phyloP scores from a whole-genome alignment of 2,113 vertebrate species.

The Oxyura jamaicensis region DNA sequence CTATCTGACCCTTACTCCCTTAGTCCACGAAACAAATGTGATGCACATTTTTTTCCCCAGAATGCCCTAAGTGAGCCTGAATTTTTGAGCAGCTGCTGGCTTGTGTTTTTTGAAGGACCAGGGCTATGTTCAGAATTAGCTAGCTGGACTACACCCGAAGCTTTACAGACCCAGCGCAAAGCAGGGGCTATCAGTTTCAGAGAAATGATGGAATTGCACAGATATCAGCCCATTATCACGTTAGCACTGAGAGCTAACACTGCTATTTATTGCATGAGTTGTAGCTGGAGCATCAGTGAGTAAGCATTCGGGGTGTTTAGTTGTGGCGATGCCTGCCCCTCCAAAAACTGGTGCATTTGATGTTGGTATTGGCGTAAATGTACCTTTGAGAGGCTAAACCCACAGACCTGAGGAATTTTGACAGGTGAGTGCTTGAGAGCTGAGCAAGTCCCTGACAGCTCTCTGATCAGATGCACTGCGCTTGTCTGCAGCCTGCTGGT shows the following conservation, averaged over 20 bases:
- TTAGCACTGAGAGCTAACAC: neutral
- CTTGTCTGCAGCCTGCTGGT: neutral
- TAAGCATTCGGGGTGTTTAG: neutral
- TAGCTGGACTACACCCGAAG: neutral
- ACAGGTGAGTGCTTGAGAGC: neutral
- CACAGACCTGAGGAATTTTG: neutral
- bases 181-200: neutral
- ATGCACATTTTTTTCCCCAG: neutral
- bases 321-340: neutral
- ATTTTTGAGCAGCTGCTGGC: neutral
- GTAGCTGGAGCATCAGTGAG: neutral
- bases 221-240: rapidly evolving
- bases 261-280: neutral
- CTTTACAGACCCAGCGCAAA: neutral
- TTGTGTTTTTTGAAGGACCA: neutral
- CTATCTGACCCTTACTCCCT: neutral
- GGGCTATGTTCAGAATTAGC: rapidly evolving
- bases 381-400: neutral
- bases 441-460: neutral
- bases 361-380: neutral
- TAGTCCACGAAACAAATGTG: neutral
- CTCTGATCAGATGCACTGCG: neutral
- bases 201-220: neutral
- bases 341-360: neutral
- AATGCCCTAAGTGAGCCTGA: neutral